These are phyloP conservation scores for Apodemus sylvaticus DNA, from an alignment of 2,113 vertebrate species.

Conservation along the genomic window DNA sequence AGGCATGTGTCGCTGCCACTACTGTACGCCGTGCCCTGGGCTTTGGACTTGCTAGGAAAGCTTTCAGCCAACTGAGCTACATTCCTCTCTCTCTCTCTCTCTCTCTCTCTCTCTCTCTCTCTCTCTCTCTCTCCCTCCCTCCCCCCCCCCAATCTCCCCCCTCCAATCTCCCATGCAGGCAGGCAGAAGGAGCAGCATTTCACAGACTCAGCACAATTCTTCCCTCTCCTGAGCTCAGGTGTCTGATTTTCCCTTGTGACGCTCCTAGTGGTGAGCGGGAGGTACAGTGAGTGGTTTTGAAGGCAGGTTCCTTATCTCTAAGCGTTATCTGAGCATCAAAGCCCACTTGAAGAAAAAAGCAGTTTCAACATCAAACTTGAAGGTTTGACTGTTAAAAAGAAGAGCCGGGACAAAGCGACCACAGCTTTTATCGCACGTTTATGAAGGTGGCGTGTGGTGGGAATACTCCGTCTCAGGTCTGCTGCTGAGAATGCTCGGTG, in stretches of 20 bases:
- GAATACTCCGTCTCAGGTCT: slow-evolving; percentile 73
- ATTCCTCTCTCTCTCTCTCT: background rate
- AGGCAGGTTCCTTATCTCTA: slow-evolving; percentile 68
- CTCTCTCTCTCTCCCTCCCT: too few relatives aligned
- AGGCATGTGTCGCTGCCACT: background rate
- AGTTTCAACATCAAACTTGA: slow-evolving; percentile 76
- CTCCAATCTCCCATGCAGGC: background rate
- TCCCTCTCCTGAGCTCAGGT: slow-evolving; percentile 48
- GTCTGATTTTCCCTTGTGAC: slow-evolving; percentile 67
- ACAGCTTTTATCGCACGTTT: slow-evolving; percentile 65
- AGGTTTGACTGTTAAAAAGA: slow-evolving; percentile 78
- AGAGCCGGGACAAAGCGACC: slow-evolving; percentile 76
- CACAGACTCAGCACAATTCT: slow-evolving; percentile 72
- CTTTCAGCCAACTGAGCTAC: background rate
- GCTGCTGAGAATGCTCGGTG: slow-evolving; percentile 73
- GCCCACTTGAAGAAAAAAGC: slow-evolving; percentile 67
- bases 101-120: too few relatives aligned
- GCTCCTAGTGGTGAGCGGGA: slow-evolving; percentile 5
- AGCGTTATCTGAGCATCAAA: slow-evolving; percentile 79
- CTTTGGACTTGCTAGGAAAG: background rate
- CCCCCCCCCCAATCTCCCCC: background rate
- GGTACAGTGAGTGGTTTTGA: slow-evolving; percentile 77
- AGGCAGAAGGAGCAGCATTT: slow-evolving; percentile 31
- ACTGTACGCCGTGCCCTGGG: background rate
- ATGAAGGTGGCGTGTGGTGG: slow-evolving; percentile 73